Base-by-base conservation (phyloP, 2,113 vertebrate genomes). In the Nymphicus hollandicus region DNA sequence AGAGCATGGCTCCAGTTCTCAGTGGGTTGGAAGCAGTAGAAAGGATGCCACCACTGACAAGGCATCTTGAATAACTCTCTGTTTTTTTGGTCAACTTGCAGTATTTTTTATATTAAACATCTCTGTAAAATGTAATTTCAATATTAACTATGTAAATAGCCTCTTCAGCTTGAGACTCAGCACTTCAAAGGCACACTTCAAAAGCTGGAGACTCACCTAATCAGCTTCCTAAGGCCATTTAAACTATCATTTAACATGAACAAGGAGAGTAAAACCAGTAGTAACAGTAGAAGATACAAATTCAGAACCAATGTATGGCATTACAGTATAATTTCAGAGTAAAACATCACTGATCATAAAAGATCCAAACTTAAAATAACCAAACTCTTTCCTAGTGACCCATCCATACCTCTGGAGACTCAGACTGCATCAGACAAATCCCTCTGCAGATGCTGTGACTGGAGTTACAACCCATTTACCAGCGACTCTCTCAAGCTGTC, bases 321-420 rank as follows among this genome's bases (percentile, higher is more conserved):
- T 80, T 8, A 91, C 74, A 93, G 91, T 76, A 70, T 60, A 88
- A 88, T 82, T 96, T 95, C 89, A 93, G 78, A 88, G 29, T 88
- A 91, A 96, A 97, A 97, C 97, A 66, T 85, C 82, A 97, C 10
- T 88, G 90, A 94, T 84, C 68, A 70, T 41, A 93, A 93, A 89
- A 96, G 53, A 94, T 12, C 64, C 25, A 85, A 95, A 96, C 91
- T 89, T 94, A 70, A 97, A 97, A 94, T 88, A 96, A 20, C 78
- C 80, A 88, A 86, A 79, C 8, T 7, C n/a, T 55, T 96, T 92
- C 49, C 85, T 69, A 68, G 46, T 35, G 93, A 88, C 33, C 33
- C 29, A 68, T 61, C 72, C 70, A 68, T 46, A 90, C 60, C 82
- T 70, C 46, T 79, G 39, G 80, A 91, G 69, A 79, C 91, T 89